phyloP scores from a whole-genome alignment of 2,113 vertebrate genomes.

The Platysteira castanea region DNA sequence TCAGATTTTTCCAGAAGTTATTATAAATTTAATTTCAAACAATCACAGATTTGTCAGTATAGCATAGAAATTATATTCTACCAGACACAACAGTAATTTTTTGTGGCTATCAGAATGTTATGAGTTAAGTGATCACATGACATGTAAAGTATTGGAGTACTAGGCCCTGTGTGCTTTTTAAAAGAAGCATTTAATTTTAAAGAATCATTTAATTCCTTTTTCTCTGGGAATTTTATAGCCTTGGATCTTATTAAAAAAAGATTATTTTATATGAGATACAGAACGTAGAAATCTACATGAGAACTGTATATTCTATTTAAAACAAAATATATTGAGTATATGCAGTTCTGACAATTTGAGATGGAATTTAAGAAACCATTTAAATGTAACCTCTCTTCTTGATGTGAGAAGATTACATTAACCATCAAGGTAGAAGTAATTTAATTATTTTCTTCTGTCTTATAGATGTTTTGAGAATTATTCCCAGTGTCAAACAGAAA shows the following conservation, averaged over 20 bases:
- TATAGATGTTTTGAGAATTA: background rate
- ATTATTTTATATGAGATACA: background rate
- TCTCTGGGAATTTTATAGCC: background rate
- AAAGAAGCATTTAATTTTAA: background rate
- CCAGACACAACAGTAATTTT: background rate
- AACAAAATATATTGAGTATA: background rate
- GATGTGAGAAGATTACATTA: background rate
- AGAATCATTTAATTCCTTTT: background rate
- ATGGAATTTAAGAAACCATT: background rate
- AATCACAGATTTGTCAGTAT: background rate
- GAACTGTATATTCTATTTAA: background rate
- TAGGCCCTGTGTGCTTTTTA: background rate
- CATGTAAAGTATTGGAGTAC: background rate
- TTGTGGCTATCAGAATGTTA: background rate
- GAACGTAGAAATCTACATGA: background rate
- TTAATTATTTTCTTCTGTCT: slow-evolving; percentile 4
- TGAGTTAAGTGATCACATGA: rapidly evolving
- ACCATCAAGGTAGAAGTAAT: background rate
- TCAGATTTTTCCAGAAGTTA: background rate
- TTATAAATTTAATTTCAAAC: background rate
- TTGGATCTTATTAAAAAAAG: background rate
- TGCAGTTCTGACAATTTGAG: background rate
- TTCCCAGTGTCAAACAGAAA: background rate
- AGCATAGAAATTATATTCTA: background rate
- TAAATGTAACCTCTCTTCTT: background rate